Evolutionary conservation across 2,113 vertebrate species (phyloP).

Genomic region (Azemiops feae): DNA sequence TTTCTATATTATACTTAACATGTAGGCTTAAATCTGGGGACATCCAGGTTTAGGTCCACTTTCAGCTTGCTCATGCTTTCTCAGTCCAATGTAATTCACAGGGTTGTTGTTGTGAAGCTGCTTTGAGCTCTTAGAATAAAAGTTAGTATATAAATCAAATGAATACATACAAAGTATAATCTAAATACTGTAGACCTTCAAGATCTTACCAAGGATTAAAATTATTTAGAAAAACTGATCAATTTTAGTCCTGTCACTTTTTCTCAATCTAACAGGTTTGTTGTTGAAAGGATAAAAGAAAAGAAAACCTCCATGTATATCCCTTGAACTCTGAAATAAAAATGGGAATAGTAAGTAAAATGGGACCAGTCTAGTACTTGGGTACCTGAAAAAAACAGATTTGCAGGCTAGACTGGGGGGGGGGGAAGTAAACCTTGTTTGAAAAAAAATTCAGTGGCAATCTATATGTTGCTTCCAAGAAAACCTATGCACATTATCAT

Average conservation of each 20-base stretch:
- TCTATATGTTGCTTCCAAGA: neutral
- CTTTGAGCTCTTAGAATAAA: neutral
- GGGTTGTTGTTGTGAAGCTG: neutral
- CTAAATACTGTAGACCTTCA: neutral
- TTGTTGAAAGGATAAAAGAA: neutral
- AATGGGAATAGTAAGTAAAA: neutral
- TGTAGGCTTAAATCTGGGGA: neutral
- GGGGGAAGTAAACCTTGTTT: neutral
- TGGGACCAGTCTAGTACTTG: neutral
- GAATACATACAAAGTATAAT: neutral
- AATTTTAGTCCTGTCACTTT: neutral
- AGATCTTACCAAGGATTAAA: neutral
- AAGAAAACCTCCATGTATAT: neutral
- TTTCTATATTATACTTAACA: neutral
- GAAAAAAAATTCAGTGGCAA: neutral
- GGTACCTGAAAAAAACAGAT: neutral
- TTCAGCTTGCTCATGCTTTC: neutral
- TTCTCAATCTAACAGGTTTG: neutral
- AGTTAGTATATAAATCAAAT: neutral
- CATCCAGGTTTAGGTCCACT: neutral
- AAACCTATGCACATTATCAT: neutral
- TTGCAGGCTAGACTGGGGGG: neutral
- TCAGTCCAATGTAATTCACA: neutral
- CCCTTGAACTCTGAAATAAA: neutral
- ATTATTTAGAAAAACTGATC: neutral